Conservation (phyloP, 1,140 invertebrate species). For the Eupeodes corollae region DNA sequence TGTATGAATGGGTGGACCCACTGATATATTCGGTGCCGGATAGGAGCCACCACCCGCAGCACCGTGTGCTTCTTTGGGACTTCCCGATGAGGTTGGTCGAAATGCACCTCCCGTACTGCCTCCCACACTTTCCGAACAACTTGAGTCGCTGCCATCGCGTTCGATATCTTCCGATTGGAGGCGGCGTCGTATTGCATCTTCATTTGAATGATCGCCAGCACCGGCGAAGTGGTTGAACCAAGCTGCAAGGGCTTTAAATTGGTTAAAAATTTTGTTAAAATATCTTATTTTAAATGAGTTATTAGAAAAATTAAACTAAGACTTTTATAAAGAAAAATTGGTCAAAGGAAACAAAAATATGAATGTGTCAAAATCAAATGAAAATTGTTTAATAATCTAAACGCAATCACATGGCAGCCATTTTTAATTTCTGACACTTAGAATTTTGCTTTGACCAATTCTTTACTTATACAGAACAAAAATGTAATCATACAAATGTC, state of each 20-base stretch:
- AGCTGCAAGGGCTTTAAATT: constrained; percentile 35
- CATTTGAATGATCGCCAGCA: constrained; percentile 38
- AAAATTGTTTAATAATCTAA: too few relatives aligned
- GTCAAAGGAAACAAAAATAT: too few relatives aligned
- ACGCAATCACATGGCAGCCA: too few relatives aligned
- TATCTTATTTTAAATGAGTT: background rate
- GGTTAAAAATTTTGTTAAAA: constrained; percentile 6
- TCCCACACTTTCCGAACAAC: constrained; percentile 49
- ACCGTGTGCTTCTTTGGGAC: constrained; percentile 41
- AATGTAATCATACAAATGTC: too few relatives aligned
- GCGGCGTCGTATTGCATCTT: constrained; percentile 42
- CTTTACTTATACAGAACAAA: too few relatives aligned
- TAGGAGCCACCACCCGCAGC: constrained; percentile 49
- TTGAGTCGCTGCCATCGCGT: constrained; percentile 51
- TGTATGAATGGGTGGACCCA: constrained; percentile 77
- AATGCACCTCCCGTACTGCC: constrained; percentile 45
- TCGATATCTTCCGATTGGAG: constrained; percentile 48
- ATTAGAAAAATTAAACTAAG: background rate
- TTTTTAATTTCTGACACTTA: too few relatives aligned
- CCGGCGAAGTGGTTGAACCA: constrained; percentile 45
- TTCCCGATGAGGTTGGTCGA: constrained; percentile 42
- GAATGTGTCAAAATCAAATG: too few relatives aligned
- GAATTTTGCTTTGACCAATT: too few relatives aligned
- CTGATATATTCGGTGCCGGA: constrained; percentile 72
- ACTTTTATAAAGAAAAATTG: background rate